These are phyloP conservation scores for Vanessa tameamea DNA, from an alignment of 1,140 invertebrate genomes.

Conservation along the genomic window DNA sequence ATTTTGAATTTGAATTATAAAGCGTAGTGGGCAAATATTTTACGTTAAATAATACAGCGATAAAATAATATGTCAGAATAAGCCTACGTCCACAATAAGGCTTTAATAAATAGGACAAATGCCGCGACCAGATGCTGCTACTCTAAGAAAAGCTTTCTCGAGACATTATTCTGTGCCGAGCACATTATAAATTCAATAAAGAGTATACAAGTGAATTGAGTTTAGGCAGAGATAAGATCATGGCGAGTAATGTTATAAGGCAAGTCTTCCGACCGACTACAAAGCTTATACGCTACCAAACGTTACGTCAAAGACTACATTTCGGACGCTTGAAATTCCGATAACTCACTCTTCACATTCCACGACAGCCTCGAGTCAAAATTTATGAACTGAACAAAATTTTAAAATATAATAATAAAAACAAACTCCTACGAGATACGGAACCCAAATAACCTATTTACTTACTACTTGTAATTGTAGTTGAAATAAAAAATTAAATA, in stretches of 20 bases:
- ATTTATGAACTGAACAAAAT: background rate
- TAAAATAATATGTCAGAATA: background rate
- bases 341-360: constrained; percentile 7
- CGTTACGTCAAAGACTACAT: background rate
- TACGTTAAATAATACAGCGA: no score
- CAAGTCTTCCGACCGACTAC: background rate
- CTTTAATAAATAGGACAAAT: constrained; percentile 9
- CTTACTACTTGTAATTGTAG: no score
- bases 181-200: constrained; percentile 7
- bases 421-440: no score
- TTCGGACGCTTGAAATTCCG: constrained; percentile 1
- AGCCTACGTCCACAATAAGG: constrained; percentile 2
- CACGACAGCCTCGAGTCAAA: background rate
- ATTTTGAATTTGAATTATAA: background rate
- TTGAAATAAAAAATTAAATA: no score
- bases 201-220: background rate
- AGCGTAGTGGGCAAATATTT: constrained; percentile 13
- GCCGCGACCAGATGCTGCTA: background rate
- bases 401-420: background rate
- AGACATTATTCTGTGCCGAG: background rate
- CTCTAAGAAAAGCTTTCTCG: constrained; percentile 12
- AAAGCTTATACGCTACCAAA: constrained; percentile 2
- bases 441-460: no score
- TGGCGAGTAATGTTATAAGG: no score
- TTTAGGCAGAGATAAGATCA: background rate